Base-by-base conservation (phyloP, 2,888 invertebrate species). In the Ormyrus pomaceus region DNA sequence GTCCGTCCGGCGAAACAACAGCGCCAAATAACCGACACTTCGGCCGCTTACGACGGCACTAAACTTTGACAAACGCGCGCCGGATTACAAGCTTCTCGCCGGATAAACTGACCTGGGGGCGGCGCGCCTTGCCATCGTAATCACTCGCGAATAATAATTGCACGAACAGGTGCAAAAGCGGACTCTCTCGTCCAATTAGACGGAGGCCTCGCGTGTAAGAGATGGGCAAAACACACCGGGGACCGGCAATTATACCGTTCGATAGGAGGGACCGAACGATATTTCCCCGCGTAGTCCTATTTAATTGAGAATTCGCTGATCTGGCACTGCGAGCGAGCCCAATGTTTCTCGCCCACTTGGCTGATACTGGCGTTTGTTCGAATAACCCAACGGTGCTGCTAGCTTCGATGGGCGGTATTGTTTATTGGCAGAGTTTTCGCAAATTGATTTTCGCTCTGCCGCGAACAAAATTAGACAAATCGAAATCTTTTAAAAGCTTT, bases 61-160 rank as follows among this genome's bases (percentile, higher is more conserved):
- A 85, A 85, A 86, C 81, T 82, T 84, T 85, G 86, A 86, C 85
- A 83, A 83, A 84, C 83, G 82, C 82, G 80, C 83, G 83, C 79
- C 81, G 84, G 84, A 85, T 86, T 87, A 87, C 83, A 83, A 80
- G 84, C 83, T 81, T 77, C 82, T 77, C 71, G 59, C 51, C 64
- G 81, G 80, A 84, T 82, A 83, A 83, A 82, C 82, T 80, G 81
- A 70, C 61, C 62, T 45, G 56, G 66, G 53, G 58, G 13, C 51
- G 48, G 6, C 34, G 34, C 34, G 10, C 45, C 53, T 34, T 65
- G 19, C 59, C 68, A 34, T 34, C 77, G 80, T 84, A 84, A 83
- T 84, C 83, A 84, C 82, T 84, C 81, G 82, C 84, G 78, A 83
- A 84, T 84, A 85, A 85, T 83, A 83, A 83, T 83, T 78, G 77